Evolutionary conservation across 1,140 invertebrate species (phyloP), one percentile per base, ranked within the genome.

Genomic region (Akabosia matsudoensis): DNA sequence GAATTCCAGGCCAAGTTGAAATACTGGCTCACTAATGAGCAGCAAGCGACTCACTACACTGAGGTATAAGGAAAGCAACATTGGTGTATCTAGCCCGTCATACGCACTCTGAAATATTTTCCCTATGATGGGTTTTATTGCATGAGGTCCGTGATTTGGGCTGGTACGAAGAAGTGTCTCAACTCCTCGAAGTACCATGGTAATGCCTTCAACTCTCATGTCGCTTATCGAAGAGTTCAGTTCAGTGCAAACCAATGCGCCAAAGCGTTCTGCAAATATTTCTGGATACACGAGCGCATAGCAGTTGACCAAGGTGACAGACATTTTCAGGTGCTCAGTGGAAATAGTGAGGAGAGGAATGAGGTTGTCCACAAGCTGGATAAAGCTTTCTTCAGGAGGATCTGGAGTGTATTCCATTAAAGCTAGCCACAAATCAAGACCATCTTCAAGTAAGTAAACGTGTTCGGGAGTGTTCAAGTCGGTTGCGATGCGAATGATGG

Each of bases 391-490:
- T 78, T 81, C 80, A 18, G 80, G 80, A 37, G 80, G 78, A 33
- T 81, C 82, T 0, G 91, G 87, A 0, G 91, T 88, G 82, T 93
- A 92, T 83, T 95, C 91, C 72, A 98, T 85, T 16, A 95, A 88
- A 1, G 91, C 90, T 70, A 91, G 86, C 95, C 96, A 97, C 72
- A 98, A 87, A 81, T 94, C 92, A 34, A 98, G 86, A 0, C 93
- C 95, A 86, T 98, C 96, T 85, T 97, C 95, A 0, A 81, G 37
- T 28, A 76, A 86, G 86, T 82, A 80, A 51, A 82, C 79, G 51
- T 82, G 81, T 76, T 82, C 81, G 2, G 67, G 72, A 31, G 74
- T 74, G 18, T 79, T 80, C 34, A 80, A 73, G 67, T 82, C 76
- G 1, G 81, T 82, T 7, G 81, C 71, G 24, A 80, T 75, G 1